These are phyloP conservation scores for Dasysyrphus tricinctus DNA, from an alignment of 2,888 invertebrate genomes.

Conservation along the genomic window DNA sequence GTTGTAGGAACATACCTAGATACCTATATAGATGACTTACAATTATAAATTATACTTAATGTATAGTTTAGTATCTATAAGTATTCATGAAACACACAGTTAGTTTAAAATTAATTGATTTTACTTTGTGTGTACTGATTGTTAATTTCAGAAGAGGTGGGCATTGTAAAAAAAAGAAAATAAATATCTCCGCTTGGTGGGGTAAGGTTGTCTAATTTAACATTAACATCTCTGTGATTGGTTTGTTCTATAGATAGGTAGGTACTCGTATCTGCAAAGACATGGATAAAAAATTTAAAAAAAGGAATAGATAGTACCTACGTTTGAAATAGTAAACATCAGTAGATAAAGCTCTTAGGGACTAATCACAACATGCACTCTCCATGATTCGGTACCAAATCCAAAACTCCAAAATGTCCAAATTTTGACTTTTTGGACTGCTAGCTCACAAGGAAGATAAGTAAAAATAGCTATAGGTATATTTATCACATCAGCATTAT, in stretches of 20 bases:
- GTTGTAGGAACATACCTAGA: background rate
- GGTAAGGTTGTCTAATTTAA: background rate
- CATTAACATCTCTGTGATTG: conserved; percentile 52
- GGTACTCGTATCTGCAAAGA: background rate
- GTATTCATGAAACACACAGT: background rate
- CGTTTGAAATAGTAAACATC: no score
- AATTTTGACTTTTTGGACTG: no score
- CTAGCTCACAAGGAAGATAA: no score
- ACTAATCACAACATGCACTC: no score
- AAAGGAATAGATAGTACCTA: no score
- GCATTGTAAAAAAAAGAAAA: background rate
- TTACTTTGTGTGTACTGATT: background rate
- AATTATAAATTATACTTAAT: conserved; percentile 3
- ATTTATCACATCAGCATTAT: no score
- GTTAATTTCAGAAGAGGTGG: conserved; percentile 33
- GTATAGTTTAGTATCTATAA: background rate
- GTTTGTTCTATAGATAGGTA: background rate
- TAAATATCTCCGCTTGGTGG: background rate
- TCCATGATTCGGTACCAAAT: no score
- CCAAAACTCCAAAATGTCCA: no score
- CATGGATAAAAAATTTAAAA: no score
- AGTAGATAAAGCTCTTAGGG: no score
- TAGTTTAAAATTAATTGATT: background rate
- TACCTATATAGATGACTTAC: background rate
- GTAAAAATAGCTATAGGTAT: no score